Percentiles rank a stretch among this genome's conserved stretches.
Conservation (phyloP, 2,888 invertebrate species). For the Cheilosia grossa region DNA sequence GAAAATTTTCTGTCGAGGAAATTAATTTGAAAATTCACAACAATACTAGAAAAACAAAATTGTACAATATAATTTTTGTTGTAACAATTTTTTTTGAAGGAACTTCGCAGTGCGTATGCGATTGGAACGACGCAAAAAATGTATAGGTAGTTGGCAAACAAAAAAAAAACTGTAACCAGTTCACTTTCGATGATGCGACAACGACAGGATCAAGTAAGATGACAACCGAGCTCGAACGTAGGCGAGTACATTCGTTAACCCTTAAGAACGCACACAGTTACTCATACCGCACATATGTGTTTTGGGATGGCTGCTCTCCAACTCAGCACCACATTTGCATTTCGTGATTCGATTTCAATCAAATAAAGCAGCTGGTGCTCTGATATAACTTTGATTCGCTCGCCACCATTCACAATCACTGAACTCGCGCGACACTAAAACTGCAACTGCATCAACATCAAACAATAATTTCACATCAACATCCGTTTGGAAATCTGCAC, state of each 20-base stretch:
- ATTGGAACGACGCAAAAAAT: slow-evolving; percentile 21
- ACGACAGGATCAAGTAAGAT: slow-evolving; percentile 59
- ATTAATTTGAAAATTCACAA: slow-evolving; percentile 6
- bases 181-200: slow-evolving; percentile 65
- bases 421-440: slow-evolving; percentile 34
- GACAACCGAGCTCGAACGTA: slow-evolving; percentile 56
- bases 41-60: background rate
- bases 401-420: slow-evolving; percentile 22
- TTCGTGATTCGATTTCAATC: slow-evolving; percentile 13
- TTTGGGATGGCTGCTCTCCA: slow-evolving; percentile 24
- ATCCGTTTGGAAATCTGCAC: slow-evolving; percentile 52
- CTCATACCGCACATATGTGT: slow-evolving; percentile 13
- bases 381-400: background rate
- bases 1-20: slow-evolving; percentile 17
- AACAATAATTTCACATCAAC: slow-evolving; percentile 39
- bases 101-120: slow-evolving; percentile 42
- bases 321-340: slow-evolving; percentile 27
- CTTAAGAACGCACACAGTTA: slow-evolving; percentile 46
- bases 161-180: slow-evolving; percentile 45
- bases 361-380: slow-evolving; percentile 51
- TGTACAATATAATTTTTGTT: background rate
- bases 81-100: slow-evolving; percentile 27
- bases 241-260: slow-evolving; percentile 39
- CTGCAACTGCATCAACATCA: slow-evolving; percentile 35
- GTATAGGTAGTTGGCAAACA: slow-evolving; percentile 7